A percentile compares a stretch with the other conserved stretches of the same genome.
Evolutionary conservation across 2,797 vertebrate species (phyloP).

Genomic region (Hydrophis major): DNA sequence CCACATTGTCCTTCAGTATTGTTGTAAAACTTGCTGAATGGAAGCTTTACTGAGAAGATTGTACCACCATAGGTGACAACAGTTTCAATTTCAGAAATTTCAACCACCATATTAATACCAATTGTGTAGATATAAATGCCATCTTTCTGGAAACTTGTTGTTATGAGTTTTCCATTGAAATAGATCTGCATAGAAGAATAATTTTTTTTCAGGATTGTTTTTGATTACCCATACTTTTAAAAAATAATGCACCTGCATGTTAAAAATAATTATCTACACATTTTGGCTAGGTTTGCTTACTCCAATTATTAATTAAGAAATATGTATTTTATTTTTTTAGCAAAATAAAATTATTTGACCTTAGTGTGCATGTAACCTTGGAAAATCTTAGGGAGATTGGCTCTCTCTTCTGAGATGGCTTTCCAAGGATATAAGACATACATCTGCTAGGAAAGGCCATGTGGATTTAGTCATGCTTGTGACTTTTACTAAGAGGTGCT

Average conservation of each 20-base stretch:
- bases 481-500: background rate
- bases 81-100: conserved; percentile 65
- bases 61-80: conserved; percentile 73
- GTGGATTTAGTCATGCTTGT: background rate
- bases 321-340: background rate
- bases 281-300: background rate
- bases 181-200: conserved; percentile 63
- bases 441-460: background rate
- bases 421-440: background rate
- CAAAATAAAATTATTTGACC: background rate
- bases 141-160: conserved; percentile 66
- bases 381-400: too few relatives aligned
- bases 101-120: conserved; percentile 74
- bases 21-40: conserved; percentile 72
- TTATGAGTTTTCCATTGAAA: conserved; percentile 65
- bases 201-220: background rate
- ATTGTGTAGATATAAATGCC: conserved; percentile 64
- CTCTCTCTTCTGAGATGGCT: background rate
- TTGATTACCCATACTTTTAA: background rate
- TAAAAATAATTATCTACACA: background rate
- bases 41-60: conserved; percentile 73
- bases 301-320: background rate
- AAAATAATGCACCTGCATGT: background rate
- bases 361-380: background rate
- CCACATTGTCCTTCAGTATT: conserved; percentile 81